Percentiles rank a stretch among this genome's conserved stretches.
Evolutionary conservation across 1,140 invertebrate genomes (phyloP).

Genomic region (Bemisia tabaci): DNA sequence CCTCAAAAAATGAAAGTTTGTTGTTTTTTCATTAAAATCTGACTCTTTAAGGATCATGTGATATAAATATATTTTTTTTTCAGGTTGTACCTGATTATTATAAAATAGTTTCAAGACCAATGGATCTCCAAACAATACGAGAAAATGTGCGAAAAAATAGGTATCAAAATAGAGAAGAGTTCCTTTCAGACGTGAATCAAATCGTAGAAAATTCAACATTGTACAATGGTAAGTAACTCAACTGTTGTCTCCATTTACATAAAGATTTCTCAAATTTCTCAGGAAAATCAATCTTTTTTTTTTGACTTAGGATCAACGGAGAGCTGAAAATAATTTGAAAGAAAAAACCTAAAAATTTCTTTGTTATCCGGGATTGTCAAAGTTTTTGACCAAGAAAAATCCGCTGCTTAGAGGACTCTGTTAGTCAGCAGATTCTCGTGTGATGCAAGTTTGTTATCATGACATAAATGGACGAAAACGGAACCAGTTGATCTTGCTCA

Average conservation of each 20-base stretch:
- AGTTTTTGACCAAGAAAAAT: too few relatives aligned
- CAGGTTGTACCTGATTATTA: slow-evolving; percentile 85
- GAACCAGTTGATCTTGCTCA: too few relatives aligned
- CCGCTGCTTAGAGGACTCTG: too few relatives aligned
- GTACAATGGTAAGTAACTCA: slow-evolving; percentile 76
- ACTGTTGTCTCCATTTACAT: too few relatives aligned
- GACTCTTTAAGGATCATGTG: not conserved
- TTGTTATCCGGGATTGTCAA: too few relatives aligned
- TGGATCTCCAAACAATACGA: slow-evolving; percentile 93
- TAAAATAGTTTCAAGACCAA: slow-evolving; percentile 78
- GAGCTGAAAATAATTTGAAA: too few relatives aligned
- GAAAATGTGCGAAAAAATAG: slow-evolving; percentile 84
- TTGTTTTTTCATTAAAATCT: not conserved
- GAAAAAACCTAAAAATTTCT: too few relatives aligned
- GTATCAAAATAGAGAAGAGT: slow-evolving; percentile 87
- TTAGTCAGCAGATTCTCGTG: too few relatives aligned
- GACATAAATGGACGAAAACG: too few relatives aligned
- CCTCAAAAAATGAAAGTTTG: too few relatives aligned
- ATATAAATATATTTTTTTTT: slow-evolving; percentile 14
- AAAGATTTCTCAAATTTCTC: slow-evolving; percentile 2
- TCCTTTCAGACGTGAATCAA: slow-evolving; percentile 86
- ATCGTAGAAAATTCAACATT: slow-evolving; percentile 89
- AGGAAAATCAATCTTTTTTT: slow-evolving; percentile 4
- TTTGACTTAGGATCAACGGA: too few relatives aligned
- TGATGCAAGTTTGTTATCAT: too few relatives aligned